These are phyloP conservation scores for Germaria angustata DNA, from an alignment of 2,888 invertebrate genomes.

Conservation along the genomic window DNA sequence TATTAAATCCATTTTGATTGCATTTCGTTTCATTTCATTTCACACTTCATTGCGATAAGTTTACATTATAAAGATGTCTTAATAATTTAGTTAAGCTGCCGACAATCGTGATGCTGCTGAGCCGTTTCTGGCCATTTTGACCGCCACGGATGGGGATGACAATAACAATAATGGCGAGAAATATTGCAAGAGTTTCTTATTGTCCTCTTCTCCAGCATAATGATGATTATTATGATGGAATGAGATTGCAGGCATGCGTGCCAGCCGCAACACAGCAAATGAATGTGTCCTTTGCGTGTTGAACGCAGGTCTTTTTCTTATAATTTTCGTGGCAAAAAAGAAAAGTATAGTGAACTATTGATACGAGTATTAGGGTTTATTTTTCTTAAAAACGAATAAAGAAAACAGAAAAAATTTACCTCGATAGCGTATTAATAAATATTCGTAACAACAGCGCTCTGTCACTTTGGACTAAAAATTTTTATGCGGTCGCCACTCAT, in stretches of 20 bases:
- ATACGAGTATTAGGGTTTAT: neutral
- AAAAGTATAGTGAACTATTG: neutral
- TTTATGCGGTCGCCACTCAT: constrained; percentile 56
- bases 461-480: constrained; percentile 44
- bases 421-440: constrained; percentile 61
- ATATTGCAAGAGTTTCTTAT: neutral
- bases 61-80: constrained; percentile 77
- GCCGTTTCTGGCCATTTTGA: constrained; percentile 72
- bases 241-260: constrained; percentile 57
- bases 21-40: constrained; percentile 72
- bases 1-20: constrained; percentile 65
- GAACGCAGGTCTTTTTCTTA: constrained; percentile 25
- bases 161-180: constrained; percentile 51
- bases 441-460: constrained; percentile 55
- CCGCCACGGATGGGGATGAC: constrained; percentile 48
- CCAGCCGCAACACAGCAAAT: constrained; percentile 19
- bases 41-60: constrained; percentile 78
- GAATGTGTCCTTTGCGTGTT: constrained; percentile 56
- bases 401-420: neutral
- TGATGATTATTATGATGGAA: constrained; percentile 39
- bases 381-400: constrained; percentile 7
- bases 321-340: neutral
- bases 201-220: neutral
- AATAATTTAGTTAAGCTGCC: constrained; percentile 77
- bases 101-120: constrained; percentile 66